A percentile compares a stretch with the other conserved stretches of the same genome.
Conservation (phyloP, 2,113 vertebrate species). For the Pangasianodon gigas region DNA sequence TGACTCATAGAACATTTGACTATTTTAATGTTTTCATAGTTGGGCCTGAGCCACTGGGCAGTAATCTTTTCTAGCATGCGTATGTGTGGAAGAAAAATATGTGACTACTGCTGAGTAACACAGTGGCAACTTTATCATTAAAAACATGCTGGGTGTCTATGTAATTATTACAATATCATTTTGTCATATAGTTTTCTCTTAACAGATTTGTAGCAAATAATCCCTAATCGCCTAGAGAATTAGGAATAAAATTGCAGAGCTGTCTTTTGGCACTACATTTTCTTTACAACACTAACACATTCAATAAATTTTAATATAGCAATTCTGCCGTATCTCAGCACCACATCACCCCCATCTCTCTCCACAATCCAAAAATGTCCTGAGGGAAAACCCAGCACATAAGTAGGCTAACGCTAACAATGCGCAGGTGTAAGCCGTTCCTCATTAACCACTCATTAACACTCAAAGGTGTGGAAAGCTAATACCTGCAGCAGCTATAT, state of each 20-base stretch:
- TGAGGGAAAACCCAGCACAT: background rate
- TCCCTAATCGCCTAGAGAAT: background rate
- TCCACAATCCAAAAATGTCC: background rate
- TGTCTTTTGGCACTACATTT: background rate
- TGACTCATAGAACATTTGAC: conserved; percentile 1
- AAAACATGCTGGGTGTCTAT: background rate
- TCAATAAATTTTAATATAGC: background rate
- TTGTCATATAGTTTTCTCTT: background rate
- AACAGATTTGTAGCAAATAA: background rate
- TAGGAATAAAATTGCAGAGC: background rate
- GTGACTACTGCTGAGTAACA: background rate
- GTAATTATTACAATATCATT: background rate
- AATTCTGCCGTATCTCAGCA: background rate
- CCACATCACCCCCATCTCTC: background rate
- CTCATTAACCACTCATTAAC: background rate
- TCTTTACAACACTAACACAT: background rate
- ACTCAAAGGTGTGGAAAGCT: too few species aligned
- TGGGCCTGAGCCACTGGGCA: too few species aligned
- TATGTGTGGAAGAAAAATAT: background rate
- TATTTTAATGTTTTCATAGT: background rate
- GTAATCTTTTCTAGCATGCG: background rate
- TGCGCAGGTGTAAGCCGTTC: too few species aligned
- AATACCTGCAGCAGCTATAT: background rate
- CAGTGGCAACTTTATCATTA: background rate
- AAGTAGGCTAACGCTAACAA: background rate